Evolutionary conservation across 2,888 invertebrate species (phyloP), one percentile per base, ranked within the genome.

Genomic region (Hypolimnas misippus): DNA sequence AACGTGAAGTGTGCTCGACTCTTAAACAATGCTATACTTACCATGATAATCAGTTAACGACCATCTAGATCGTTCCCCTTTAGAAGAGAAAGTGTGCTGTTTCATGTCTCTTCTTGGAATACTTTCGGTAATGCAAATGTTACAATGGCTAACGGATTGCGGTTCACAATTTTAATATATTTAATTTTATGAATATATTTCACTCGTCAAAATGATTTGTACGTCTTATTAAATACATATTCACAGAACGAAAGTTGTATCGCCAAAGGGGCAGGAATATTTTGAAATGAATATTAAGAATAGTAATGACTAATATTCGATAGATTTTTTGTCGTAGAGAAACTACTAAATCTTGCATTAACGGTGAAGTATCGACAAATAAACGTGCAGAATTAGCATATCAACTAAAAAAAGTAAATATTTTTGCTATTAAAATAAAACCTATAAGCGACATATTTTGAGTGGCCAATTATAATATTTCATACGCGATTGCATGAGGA

Each of bases 401-500:
- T 31, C 33, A 33, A 53, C 35, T 29, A 33, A 25, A 25, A 44
- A 44, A 46, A 8, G 44, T 49, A 55, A 44, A 58, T 44, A 55
- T 55, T 31, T 58, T 8, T 31, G 46, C 17, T 44, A 33, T 52
- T 31, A 33, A 12, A 33, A 17, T 42, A 29, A 42, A 54, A 38
- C 19, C 8, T 29, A 61, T 38, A 42, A 31, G 40, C 70, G 69
- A 76, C 77, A 76, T 81, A 76, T 82, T 84, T 83, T 79, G 81
- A 81, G 74, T 77, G 75, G 78, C 81, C 85, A 87, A 89, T 88
- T 88, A 90, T 89, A 85, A 86, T 89, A 88, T 86, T 89, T 88
- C 84, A 89, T 86, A 82, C 74, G 83, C 85, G 82, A 84, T 86
- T 85, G 87, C 86, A 87, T 87, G 88, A 88, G 84, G 89, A 90